Base-by-base conservation (phyloP, 2,797 vertebrate genomes). In the Neomorphus geoffroyi region DNA sequence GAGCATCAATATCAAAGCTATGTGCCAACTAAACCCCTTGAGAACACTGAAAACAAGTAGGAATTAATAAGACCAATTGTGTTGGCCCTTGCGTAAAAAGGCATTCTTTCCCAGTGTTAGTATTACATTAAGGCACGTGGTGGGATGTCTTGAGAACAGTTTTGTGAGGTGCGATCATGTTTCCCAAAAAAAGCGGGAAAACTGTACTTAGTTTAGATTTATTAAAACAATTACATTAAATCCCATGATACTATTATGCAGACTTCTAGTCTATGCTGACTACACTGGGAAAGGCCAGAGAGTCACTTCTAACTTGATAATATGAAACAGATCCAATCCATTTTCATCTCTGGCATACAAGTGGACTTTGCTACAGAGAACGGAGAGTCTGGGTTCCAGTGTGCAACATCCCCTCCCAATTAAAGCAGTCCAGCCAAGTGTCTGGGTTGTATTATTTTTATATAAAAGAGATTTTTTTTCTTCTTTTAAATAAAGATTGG, bases 281-380 rank as follows among this genome's bases (percentile, higher is more conserved):
- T 96, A 60, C 53, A 89, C 57, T 93, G 94, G 92, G 93, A 95
- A 96, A 95, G 83, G 95, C 91, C 91, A 94, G 79, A 92, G 77
- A 90, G 88, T 74, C 74, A 88, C 91, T 93, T 88, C 91, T 88
- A 88, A 74, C 80, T 74, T 89, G 80, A 70, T 96, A 95, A 96
- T 93, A 82, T 2, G 67, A 96, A 97, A 94, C 93, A 96, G 96
- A 96, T 80, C 64, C 53, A 53, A 80, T 79, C 80, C 67, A 60
- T 82, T 90, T 83, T 91, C 83, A 48, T 92, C 91, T 85, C 88
- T 92, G 90, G 90, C 18, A 1, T 90, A 90, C 71, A 96, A 94
- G 86, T 94, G 88, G 74, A 92, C 64, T 95, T 82, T 0, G 2
- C 90, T 92, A 45, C 1, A 0, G 57, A 94, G 84, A 95, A 71